phyloP scores from a whole-genome alignment of 2,113 vertebrate species.

The Elephantulus edwardii region DNA sequence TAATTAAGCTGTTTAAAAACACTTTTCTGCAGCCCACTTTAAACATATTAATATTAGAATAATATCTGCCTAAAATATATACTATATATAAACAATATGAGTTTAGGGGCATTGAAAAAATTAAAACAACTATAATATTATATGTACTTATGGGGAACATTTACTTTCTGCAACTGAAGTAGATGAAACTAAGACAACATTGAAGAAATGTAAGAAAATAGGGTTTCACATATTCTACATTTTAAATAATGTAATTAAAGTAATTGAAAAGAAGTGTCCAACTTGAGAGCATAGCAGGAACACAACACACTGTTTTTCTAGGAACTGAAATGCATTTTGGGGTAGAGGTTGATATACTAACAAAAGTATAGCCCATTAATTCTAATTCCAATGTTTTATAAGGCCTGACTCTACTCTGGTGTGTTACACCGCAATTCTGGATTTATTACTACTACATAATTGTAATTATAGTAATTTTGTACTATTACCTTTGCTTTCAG shows the following conservation, averaged over 20 bases:
- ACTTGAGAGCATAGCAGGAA: constrained; percentile 33
- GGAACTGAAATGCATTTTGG: constrained; percentile 44
- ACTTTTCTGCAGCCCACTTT: constrained; percentile 48
- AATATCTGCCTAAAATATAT: constrained; percentile 47
- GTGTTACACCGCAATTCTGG: constrained; percentile 72
- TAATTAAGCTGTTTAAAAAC: constrained; percentile 75
- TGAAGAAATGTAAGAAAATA: constrained; percentile 48
- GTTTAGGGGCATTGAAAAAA: constrained; percentile 31
- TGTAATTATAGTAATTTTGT: constrained; percentile 80
- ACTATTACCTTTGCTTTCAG: constrained; percentile 78
- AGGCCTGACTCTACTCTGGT: constrained; percentile 57
- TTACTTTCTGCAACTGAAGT: constrained; percentile 23
- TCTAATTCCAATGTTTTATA: constrained; percentile 68
- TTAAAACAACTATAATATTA: neutral
- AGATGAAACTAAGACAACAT: neutral
- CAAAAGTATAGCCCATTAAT: constrained; percentile 73
- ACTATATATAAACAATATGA: neutral
- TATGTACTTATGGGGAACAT: neutral
- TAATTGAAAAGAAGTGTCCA: constrained; percentile 52
- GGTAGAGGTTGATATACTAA: constrained; percentile 50
- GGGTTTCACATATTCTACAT: neutral
- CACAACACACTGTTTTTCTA: constrained; percentile 23
- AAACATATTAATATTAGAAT: constrained; percentile 54
- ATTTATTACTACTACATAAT: constrained; percentile 77
- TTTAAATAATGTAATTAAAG: constrained; percentile 53